Conservation (phyloP, 2,888 invertebrate genomes). For the Pomacea canaliculata region DNA sequence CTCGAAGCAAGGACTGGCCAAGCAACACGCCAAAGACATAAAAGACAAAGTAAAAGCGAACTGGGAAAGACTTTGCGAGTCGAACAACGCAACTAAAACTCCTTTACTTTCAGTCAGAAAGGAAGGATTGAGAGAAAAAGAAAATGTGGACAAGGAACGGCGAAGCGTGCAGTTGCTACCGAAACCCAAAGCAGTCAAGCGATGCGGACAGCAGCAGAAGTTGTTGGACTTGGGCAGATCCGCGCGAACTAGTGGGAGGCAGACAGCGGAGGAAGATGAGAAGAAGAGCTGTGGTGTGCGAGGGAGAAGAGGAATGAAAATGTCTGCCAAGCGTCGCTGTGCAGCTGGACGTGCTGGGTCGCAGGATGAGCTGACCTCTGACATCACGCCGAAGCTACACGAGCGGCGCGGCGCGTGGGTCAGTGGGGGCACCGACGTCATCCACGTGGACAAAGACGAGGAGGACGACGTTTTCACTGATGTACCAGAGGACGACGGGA, state of each 20-base stretch:
- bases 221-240: neutral
- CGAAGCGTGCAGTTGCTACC: neutral
- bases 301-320: slow-evolving; percentile 5
- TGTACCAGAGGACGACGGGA: neutral
- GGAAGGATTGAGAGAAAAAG: neutral
- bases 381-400: neutral
- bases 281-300: slow-evolving; percentile 21
- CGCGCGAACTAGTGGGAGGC: neutral
- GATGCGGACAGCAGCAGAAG: neutral
- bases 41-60: slow-evolving; percentile 14
- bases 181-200: neutral
- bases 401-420: no score
- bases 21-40: neutral
- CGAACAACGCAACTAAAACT: neutral
- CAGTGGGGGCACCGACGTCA: neutral
- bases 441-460: neutral
- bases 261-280: neutral
- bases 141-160: slow-evolving; percentile 5
- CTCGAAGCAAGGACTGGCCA: neutral
- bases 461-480: neutral
- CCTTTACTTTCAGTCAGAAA: neutral
- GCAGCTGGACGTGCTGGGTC: neutral
- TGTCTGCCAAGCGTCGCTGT: slow-evolving; percentile 6
- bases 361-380: neutral
- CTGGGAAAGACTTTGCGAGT: slow-evolving; percentile 16